Evolutionary conservation across 1,140 invertebrate genomes (phyloP).

Genomic region (Oryctes rhinoceros): DNA sequence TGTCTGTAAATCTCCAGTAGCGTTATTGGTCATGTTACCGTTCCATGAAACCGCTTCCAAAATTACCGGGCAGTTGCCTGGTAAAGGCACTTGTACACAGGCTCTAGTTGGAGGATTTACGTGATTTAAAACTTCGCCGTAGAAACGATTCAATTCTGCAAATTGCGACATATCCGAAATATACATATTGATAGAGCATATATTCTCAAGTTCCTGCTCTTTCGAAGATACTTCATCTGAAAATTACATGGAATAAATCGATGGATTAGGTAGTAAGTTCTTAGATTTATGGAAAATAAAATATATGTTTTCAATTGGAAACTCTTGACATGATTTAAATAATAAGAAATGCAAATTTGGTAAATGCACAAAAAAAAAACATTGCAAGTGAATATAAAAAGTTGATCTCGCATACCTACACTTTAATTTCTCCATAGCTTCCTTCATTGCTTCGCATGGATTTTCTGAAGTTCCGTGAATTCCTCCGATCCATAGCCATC

Average conservation of each 20-base stretch:
- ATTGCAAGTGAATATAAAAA: background rate
- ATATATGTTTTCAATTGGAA: too few species aligned
- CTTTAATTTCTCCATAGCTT: constrained; percentile 78
- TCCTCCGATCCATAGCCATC: constrained; percentile 84
- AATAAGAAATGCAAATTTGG: too few species aligned
- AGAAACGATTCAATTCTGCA: constrained; percentile 78
- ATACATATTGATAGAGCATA: constrained; percentile 84
- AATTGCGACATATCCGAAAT: constrained; percentile 85
- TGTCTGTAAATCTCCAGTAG: constrained; percentile 47
- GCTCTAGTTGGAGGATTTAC: constrained; percentile 88
- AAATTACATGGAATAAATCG: constrained; percentile 42
- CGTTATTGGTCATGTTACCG: constrained; percentile 48
- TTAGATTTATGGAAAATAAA: background rate
- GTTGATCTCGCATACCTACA: constrained; percentile 73
- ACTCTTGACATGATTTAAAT: too few species aligned
- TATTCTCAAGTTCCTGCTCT: constrained; percentile 70
- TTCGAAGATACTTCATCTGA: constrained; percentile 62
- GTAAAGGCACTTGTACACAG: constrained; percentile 84
- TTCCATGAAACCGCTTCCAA: constrained; percentile 80
- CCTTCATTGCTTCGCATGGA: constrained; percentile 67
- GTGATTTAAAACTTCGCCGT: constrained; percentile 77
- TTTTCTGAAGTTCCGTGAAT: constrained; percentile 69
- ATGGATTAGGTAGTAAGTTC: background rate
- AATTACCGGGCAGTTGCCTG: constrained; percentile 75
- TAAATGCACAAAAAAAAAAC: too few species aligned